Base-by-base conservation (phyloP, 2,797 vertebrate species). In the Phrynocephalus forsythii region DNA sequence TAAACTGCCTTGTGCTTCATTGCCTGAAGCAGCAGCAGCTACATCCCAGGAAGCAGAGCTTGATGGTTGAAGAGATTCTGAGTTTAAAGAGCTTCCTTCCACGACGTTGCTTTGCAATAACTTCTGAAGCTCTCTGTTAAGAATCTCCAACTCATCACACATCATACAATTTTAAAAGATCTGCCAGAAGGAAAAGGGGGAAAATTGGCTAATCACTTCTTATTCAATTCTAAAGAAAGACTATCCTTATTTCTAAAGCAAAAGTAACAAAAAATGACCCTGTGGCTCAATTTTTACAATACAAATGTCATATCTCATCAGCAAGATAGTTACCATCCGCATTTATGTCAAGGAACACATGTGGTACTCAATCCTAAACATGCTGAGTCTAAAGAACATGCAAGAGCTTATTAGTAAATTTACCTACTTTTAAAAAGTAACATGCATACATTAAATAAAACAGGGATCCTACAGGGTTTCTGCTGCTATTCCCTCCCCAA, bases 121-220 rank as follows among this genome's bases (percentile, higher is more conserved):
- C 82, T 67, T 94, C 84, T 88, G 87, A 81, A 93, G 89, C 79
- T 93, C 94, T 84, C 92, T 92, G 93, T 87, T 92, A 91, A 95
- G 89, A 92, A 92, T 87, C 75, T 93, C 94, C 91, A 92, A 89
- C 2, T 93, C 28, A 95, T 93, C 93, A 93, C 86, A 94, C 88
- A 93, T 84, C 88, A 87, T 0, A 73, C 79, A 90, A 92, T 50
- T 93, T 88, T 94, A 92, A 92, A 86, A 48, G 87, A 93, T 69
- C 83, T 0, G 52, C 88, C 89, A 92, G 68, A 89, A 91, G 79
- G 82, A 90, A 92, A 86, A 92, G 72, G 92, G 84, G 66, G 90
- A 67, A 80, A 93, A 76, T 79, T 85, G 91, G 88, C 91, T 91
- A 82, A 87, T 48, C 81, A 85, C 73, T 88, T 88, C 72, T 85